These are phyloP conservation scores for Sphyrna mokarran DNA, from an alignment of 2,113 vertebrate species.

Conservation along the genomic window DNA sequence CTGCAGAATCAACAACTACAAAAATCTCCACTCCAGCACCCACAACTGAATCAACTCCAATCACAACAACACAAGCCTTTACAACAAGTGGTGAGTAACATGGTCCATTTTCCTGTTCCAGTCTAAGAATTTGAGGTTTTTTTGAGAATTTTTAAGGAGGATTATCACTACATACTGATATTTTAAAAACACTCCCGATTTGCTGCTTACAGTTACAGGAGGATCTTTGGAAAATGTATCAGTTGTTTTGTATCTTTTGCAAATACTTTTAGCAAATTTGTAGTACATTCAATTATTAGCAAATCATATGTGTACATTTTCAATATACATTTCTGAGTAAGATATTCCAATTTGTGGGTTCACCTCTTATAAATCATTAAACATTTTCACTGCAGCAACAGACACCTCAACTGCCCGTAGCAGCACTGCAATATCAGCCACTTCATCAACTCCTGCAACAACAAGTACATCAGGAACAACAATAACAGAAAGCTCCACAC, in stretches of 20 bases:
- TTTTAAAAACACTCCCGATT: not conserved
- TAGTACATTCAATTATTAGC: not conserved
- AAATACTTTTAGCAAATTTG: too few relatives aligned
- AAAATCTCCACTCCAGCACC: not conserved
- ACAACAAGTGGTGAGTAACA: not conserved
- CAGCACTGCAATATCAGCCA: too few relatives aligned
- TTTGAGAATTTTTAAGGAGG: not conserved
- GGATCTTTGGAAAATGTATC: not conserved
- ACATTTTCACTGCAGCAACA: not conserved
- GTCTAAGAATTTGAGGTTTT: too few relatives aligned
- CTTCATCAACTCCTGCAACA: not conserved
- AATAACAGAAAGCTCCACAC: not conserved
- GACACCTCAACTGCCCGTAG: too few relatives aligned
- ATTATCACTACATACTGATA: not conserved
- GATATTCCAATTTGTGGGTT: too few relatives aligned
- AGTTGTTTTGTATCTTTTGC: too few relatives aligned
- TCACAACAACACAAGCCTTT: too few relatives aligned
- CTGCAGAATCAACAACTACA: not conserved
- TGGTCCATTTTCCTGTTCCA: too few relatives aligned
- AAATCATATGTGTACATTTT: too few relatives aligned
- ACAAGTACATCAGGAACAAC: not conserved
- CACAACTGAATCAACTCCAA: not conserved
- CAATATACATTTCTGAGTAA: not conserved
- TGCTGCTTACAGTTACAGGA: not conserved
- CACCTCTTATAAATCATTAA: too few relatives aligned